A percentile compares a stretch with the other conserved stretches of the same genome.
phyloP scores from a whole-genome alignment of 1,140 invertebrate genomes.

The Anastrepha ludens region DNA sequence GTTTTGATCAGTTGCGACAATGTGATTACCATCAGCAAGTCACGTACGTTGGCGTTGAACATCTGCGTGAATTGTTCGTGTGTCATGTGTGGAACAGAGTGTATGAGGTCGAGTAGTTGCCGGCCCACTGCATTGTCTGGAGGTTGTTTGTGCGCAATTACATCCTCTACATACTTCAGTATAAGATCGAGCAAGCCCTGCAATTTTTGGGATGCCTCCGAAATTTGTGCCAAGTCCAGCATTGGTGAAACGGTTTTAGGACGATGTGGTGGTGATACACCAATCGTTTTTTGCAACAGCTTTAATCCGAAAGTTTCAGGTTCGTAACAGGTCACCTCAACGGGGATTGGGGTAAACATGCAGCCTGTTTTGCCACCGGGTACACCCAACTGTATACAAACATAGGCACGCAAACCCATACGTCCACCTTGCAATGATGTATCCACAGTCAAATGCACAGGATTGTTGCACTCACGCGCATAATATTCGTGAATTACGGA shows the following conservation, averaged over 20 bases:
- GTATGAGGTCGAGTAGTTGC: slow-evolving; percentile 90
- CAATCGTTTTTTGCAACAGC: slow-evolving; percentile 84
- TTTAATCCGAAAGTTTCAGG: slow-evolving; percentile 91
- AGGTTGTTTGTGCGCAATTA: slow-evolving; percentile 82
- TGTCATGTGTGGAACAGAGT: slow-evolving; percentile 92
- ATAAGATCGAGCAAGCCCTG: slow-evolving; percentile 87
- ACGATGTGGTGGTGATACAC: slow-evolving; percentile 76
- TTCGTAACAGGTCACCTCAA: slow-evolving; percentile 90
- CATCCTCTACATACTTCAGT: slow-evolving; percentile 91
- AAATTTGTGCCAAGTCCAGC: slow-evolving; percentile 90
- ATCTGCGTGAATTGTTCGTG: slow-evolving; percentile 94
- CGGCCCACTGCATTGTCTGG: slow-evolving; percentile 90
- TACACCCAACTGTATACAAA: slow-evolving; percentile 87
- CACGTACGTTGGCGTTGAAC: slow-evolving; percentile 97
- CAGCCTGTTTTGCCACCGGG: slow-evolving; percentile 93
- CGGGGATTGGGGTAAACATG: slow-evolving; percentile 96
- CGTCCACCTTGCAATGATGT: slow-evolving; percentile 87
- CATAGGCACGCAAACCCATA: slow-evolving; percentile 94
- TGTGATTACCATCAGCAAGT: slow-evolving; percentile 96
- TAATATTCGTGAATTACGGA: slow-evolving; percentile 99
- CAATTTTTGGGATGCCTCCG: slow-evolving; percentile 86
- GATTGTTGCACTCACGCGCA: slow-evolving; percentile 92
- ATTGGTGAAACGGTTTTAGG: slow-evolving; percentile 84
- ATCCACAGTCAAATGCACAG: slow-evolving; percentile 95
- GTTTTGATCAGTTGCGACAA: slow-evolving; percentile 96